Evolutionary conservation across 2,113 vertebrate species (phyloP), one percentile per base, ranked within the genome.

Genomic region (Bubo bubo): DNA sequence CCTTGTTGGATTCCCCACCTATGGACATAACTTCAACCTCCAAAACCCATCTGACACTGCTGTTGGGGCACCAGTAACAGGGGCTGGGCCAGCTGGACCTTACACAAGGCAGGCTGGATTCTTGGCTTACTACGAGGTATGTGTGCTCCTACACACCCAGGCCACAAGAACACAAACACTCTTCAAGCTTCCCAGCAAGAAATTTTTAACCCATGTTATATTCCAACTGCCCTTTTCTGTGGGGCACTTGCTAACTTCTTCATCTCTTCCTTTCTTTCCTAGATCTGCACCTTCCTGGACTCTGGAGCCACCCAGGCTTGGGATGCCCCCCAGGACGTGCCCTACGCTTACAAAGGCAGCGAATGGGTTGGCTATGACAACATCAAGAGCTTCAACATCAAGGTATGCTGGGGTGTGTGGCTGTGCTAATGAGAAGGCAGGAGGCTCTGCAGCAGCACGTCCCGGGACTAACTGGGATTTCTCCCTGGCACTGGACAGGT

Each of bases 1-100:
- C 32, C 90, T 99, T 21, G 98, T 99, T 95, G 98, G 98, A 50
- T 99, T 99, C n/a, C 96, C 99, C 75, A 97, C 98, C 35, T 99
- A 98, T 0, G 98, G 98, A 19, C 97, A 98, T 52, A 98, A 66
- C 84, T 99, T 98, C 95, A 96, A 39, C 6, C 97, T 99, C 67
- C 97, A 98, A 67, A 97, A 95, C 72, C 84, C 98, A 8, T 94
- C 96, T 5, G 75, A 98, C 85, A 98, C 91, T 24, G 97, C 85
- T 27, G 92, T 99, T 6, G 98, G 98, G 52, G 98, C 98, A 18
- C 96, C 98, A 2, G 63, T 97, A 15, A 95, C 95, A 23, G 98
- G 98, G 14, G 62, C 98, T 45, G 98, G 98, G 27, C 95, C 98
- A 35, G 98, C 98, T 52, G 98, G 98, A n/a, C 84, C 98, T 63